A percentile compares a stretch with the other conserved stretches of the same genome.
Conservation (phyloP, 2,797 vertebrate species). For the Pampus argenteus region DNA sequence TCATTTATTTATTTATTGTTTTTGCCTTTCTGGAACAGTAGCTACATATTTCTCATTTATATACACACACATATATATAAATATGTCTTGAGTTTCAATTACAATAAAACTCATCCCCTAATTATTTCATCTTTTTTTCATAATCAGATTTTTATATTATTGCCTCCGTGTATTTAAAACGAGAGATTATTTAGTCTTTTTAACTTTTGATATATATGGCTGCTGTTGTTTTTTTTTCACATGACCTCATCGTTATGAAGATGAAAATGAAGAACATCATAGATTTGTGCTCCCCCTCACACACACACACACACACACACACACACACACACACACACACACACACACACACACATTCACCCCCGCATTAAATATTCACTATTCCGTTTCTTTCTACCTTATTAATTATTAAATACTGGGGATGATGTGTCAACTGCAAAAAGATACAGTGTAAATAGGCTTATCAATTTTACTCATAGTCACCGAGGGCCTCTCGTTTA, state of each 20-base stretch:
- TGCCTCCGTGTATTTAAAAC: too few species aligned
- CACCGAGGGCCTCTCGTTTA: conserved; percentile 86
- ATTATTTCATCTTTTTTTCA: not conserved
- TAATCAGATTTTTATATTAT: not conserved
- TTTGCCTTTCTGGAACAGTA: too few species aligned
- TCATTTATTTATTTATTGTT: too few species aligned
- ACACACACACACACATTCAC: not conserved
- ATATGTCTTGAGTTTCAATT: not conserved
- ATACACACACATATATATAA: too few species aligned
- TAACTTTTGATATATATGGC: too few species aligned
- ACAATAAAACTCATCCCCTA: not conserved
- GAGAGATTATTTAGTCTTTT: too few species aligned
- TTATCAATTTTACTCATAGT: conserved; percentile 87
- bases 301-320: not conserved
- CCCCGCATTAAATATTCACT: conserved; percentile 86
- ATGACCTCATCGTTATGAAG: conserved; percentile 80
- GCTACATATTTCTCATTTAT: too few species aligned
- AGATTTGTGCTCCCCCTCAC: conserved; percentile 35
- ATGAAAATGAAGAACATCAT: conserved; percentile 77
- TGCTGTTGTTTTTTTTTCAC: too few species aligned
- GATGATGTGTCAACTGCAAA: conserved; percentile 85
- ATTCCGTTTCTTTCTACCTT: conserved; percentile 71
- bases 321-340: not conserved
- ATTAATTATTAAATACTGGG: conserved; percentile 86
- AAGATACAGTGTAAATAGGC: conserved; percentile 86